Conservation (phyloP, 2,888 invertebrate species). For the Marronus borbonicus region DNA sequence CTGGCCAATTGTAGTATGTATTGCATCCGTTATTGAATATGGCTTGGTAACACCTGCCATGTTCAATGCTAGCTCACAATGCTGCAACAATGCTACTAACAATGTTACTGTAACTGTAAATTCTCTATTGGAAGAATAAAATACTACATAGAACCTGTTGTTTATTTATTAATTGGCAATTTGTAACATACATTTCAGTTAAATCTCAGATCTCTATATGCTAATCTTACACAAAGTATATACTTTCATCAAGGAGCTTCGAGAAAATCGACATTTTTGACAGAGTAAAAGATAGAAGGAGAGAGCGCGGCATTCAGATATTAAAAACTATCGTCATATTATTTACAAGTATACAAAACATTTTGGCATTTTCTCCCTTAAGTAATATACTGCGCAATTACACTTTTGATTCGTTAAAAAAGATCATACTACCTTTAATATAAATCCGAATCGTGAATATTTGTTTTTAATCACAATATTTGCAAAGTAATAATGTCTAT, state of each 20-base stretch:
- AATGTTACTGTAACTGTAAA: too few relatives aligned
- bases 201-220: conserved; percentile 39
- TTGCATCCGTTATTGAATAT: too few relatives aligned
- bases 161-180: conserved; percentile 40
- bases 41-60: too few relatives aligned
- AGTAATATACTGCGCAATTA: conserved; percentile 21
- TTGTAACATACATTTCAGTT: conserved; percentile 43
- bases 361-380: conserved; percentile 30
- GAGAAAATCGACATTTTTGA: conserved; percentile 25
- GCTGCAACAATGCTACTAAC: too few relatives aligned
- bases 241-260: conserved; percentile 23
- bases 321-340: conserved; percentile 9
- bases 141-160: conserved; percentile 34
- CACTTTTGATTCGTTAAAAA: conserved; percentile 12
- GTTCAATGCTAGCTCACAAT: too few relatives aligned
- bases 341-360: conserved; percentile 32
- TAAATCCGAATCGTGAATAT: conserved; percentile 28
- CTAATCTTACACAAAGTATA: conserved; percentile 39
- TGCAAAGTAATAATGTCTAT: conserved; percentile 32
- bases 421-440: conserved; percentile 14
- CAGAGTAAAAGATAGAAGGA: conserved; percentile 21
- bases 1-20: too few relatives aligned
- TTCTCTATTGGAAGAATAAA: not conserved
- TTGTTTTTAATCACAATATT: conserved; percentile 42
- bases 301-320: conserved; percentile 26